phyloP scores from a whole-genome alignment of 2,113 vertebrate genomes.

The Paramisgurnus dabryanus region DNA sequence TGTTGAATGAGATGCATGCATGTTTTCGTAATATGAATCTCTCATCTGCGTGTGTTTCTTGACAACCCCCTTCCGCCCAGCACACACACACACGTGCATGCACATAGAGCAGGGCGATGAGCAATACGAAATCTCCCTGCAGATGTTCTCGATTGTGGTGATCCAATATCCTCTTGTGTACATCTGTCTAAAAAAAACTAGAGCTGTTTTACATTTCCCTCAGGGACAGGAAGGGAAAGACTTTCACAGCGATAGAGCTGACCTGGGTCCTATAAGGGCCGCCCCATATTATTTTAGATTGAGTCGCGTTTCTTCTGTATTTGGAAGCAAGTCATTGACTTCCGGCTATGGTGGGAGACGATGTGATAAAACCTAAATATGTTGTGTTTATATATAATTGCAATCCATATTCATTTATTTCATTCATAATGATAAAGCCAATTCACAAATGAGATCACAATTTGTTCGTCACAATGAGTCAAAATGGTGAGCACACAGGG shows the following conservation, averaged over 20 bases:
- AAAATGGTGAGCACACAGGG: too few species aligned
- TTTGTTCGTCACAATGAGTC: too few species aligned
- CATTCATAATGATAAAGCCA: not conserved
- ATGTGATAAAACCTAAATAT: not conserved
- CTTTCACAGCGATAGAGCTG: slow-evolving; percentile 55
- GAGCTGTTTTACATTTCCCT: slow-evolving; percentile 51
- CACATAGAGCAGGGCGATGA: slow-evolving; percentile 35
- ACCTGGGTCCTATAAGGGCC: slow-evolving; percentile 31
- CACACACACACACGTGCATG: slow-evolving; percentile 14
- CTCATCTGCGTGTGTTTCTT: slow-evolving; percentile 18
- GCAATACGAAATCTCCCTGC: slow-evolving; percentile 49
- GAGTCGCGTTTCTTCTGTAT: slow-evolving; percentile 39
- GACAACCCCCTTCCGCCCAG: not conserved
- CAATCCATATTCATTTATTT: not conserved
- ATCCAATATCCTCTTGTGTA: slow-evolving; percentile 58
- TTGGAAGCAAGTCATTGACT: slow-evolving; percentile 27
- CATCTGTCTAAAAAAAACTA: slow-evolving; percentile 49
- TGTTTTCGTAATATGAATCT: slow-evolving; percentile 35
- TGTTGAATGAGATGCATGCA: not conserved
- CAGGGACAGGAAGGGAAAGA: slow-evolving; percentile 32
- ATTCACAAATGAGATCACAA: too few species aligned
- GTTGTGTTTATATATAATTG: not conserved
- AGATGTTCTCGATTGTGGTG: slow-evolving; percentile 64
- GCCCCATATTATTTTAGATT: slow-evolving; percentile 44
- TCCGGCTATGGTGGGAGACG: not conserved